phyloP scores from a whole-genome alignment of 2,888 invertebrate species.

The Sisyra nigra region DNA sequence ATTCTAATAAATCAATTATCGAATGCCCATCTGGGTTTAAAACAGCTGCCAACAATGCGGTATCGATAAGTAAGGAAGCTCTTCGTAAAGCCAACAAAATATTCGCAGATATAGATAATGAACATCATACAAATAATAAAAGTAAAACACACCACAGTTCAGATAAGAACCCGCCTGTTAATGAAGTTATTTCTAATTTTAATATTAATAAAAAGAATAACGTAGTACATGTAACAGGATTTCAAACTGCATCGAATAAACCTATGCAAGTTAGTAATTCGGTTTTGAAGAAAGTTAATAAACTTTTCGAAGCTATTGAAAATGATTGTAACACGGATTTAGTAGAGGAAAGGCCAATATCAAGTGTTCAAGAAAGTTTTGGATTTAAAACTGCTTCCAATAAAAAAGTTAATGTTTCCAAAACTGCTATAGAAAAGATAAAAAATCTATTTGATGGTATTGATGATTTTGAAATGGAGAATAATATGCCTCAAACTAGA shows the following conservation, averaged over 20 bases:
- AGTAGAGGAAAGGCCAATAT: neutral
- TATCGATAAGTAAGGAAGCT: neutral
- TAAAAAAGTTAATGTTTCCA: conserved; percentile 17
- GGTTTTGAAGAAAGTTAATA: conserved; percentile 17
- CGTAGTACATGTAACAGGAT: neutral
- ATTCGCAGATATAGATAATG: neutral
- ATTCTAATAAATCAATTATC: neutral
- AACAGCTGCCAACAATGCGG: neutral
- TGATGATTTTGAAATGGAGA: conserved; percentile 17
- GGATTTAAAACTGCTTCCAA: conserved; percentile 18
- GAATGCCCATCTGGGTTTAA: neutral
- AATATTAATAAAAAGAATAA: neutral
- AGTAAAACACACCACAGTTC: neutral
- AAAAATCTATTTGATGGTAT: conserved; percentile 19
- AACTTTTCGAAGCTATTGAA: conserved; percentile 19
- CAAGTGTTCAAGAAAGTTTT: conserved; percentile 9
- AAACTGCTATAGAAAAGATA: conserved; percentile 22
- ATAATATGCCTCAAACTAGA: neutral
- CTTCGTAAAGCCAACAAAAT: neutral
- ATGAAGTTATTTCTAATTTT: neutral
- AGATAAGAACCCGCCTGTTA: neutral
- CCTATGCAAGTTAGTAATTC: conserved; percentile 4
- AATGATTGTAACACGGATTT: neutral
- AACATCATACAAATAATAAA: neutral
- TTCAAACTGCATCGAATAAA: conserved; percentile 2